A percentile compares a stretch with the other conserved stretches of the same genome.
These are phyloP conservation scores for Euphonia xanthogaster DNA, from an alignment of 2,797 vertebrate species.

Conservation along the genomic window DNA sequence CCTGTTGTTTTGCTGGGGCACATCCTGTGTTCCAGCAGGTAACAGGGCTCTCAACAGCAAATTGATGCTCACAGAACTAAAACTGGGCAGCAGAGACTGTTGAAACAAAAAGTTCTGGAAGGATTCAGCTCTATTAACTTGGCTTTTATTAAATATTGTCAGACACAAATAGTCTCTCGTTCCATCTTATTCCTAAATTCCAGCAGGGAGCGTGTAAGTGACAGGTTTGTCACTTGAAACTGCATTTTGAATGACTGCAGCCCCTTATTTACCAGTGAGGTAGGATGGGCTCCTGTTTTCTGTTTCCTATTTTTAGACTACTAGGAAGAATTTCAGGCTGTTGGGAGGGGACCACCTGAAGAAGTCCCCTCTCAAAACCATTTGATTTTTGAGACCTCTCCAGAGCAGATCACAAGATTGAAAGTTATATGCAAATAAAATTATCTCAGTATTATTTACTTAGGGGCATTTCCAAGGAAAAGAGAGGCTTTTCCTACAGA, in stretches of 20 bases:
- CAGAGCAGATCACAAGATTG: slow-evolving; percentile 25
- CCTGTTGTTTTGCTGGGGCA: slow-evolving; percentile 26
- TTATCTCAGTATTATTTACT: slow-evolving; percentile 51
- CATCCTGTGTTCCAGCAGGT: slow-evolving; percentile 2
- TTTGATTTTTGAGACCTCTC: neutral
- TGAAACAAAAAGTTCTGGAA: neutral
- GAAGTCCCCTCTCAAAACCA: neutral
- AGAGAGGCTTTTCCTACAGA: neutral
- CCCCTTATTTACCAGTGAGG: neutral
- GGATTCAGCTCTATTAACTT: slow-evolving; percentile 4
- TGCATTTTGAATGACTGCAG: neutral
- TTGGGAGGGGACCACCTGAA: neutral
- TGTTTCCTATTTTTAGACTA: neutral
- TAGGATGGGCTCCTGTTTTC: neutral
- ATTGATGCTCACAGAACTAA: neutral
- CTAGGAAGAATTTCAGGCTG: neutral
- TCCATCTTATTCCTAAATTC: neutral
- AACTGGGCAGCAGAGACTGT: neutral
- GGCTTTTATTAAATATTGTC: neutral
- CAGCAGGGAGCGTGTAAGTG: neutral
- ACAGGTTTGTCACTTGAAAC: neutral
- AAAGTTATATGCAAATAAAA: slow-evolving; percentile 35
- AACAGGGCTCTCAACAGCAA: neutral
- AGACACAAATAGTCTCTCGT: neutral
- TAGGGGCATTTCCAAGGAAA: neutral